These are phyloP conservation scores for Xenentodon cancila DNA, from an alignment of 2,797 vertebrate species.

Conservation along the genomic window DNA sequence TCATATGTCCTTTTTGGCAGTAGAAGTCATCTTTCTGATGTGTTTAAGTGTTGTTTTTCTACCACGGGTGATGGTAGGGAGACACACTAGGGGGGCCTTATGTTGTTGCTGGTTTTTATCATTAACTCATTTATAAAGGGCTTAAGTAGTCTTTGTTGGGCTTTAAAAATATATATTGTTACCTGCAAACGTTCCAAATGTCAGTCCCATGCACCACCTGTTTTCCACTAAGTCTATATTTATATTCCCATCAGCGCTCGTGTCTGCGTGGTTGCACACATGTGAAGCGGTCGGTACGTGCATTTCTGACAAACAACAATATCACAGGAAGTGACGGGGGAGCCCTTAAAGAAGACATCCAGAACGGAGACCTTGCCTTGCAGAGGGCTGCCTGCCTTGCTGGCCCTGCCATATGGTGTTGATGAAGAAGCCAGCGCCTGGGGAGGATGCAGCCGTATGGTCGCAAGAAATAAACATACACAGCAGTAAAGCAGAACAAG, in stretches of 20 bases:
- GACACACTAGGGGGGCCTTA: too few relatives aligned
- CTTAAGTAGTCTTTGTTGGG: neutral
- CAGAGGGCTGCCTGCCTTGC: conserved; percentile 42
- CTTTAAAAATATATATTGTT: neutral
- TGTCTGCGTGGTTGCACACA: neutral
- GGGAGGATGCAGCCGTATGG: conserved; percentile 69
- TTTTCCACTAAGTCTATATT: conserved; percentile 6
- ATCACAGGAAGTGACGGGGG: neutral
- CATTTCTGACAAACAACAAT: conserved; percentile 1
- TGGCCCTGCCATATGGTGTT: conserved; percentile 74
- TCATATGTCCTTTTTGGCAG: too few relatives aligned
- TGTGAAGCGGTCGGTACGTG: neutral
- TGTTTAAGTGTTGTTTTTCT: too few relatives aligned
- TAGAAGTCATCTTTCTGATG: too few relatives aligned
- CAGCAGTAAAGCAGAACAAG: conserved; percentile 48
- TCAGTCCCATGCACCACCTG: conserved; percentile 19
- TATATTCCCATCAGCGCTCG: neutral
- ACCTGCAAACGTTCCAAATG: neutral
- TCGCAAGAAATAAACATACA: conserved; percentile 70
- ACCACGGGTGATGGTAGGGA: too few relatives aligned
- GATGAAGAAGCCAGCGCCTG: conserved; percentile 56
- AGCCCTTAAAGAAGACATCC: conserved; percentile 11
- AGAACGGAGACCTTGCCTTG: conserved; percentile 28
- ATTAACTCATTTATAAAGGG: neutral
- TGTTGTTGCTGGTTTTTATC: too few relatives aligned